Evolutionary conservation across 1,140 invertebrate genomes (phyloP).

Genomic region (Lepidurus arcticus): DNA sequence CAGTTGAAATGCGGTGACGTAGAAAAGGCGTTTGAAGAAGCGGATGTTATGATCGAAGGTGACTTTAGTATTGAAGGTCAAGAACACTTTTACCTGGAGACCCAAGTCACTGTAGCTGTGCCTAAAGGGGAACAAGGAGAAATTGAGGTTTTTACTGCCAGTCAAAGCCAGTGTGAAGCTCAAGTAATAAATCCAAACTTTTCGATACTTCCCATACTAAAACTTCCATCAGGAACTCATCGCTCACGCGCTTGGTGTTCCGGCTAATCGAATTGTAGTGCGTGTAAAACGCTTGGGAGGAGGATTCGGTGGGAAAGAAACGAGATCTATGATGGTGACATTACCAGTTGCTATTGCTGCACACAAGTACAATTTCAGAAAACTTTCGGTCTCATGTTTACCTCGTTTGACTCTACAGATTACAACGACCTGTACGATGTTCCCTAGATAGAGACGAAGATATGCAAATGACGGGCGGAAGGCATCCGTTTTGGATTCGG

Average conservation of each 20-base stretch:
- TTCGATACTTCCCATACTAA: background rate
- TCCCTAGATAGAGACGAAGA: constrained; percentile 92
- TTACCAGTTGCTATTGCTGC: constrained; percentile 52
- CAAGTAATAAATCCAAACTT: constrained; percentile 44
- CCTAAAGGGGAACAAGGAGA: constrained; percentile 60
- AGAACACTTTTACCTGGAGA: constrained; percentile 96
- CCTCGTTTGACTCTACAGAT: constrained; percentile 45
- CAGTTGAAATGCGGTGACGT: constrained; percentile 57
- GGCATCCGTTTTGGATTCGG: constrained; percentile 81
- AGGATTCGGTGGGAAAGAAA: constrained; percentile 96
- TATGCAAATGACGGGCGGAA: constrained; percentile 77
- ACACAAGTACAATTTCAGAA: constrained; percentile 43
- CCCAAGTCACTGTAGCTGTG: constrained; percentile 64
- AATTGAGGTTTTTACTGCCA: constrained; percentile 73
- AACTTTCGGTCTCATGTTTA: constrained; percentile 40
- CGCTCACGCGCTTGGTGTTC: constrained; percentile 64
- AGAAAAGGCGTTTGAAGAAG: constrained; percentile 55
- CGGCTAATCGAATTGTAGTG: constrained; percentile 66
- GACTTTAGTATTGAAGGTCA: constrained; percentile 79
- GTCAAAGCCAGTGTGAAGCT: constrained; percentile 73
- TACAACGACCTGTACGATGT: constrained; percentile 70
- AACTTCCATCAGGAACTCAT: constrained; percentile 58
- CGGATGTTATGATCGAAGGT: constrained; percentile 62
- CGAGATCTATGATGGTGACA: constrained; percentile 53
- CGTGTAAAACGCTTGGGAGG: constrained; percentile 84